phyloP scores from a whole-genome alignment of 2,888 invertebrate species.

The Suillia variegata region DNA sequence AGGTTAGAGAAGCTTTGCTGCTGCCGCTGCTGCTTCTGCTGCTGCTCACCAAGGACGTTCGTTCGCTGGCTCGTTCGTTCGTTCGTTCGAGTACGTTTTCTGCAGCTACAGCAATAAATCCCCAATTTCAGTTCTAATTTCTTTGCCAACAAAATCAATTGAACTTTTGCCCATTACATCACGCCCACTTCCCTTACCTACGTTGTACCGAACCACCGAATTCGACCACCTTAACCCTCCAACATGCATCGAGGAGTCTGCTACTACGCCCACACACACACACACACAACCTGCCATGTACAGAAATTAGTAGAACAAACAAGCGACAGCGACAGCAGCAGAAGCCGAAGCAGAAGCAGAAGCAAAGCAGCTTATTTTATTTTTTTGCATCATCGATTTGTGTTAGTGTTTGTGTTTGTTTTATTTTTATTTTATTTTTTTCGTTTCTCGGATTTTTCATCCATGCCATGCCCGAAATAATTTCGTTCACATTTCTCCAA shows the following conservation, averaged over 20 bases:
- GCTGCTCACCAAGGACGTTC: neutral
- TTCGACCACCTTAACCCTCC: neutral
- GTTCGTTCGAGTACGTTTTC: too few species aligned
- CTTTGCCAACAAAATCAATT: conserved; percentile 17
- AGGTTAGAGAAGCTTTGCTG: too few species aligned
- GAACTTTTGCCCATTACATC: neutral
- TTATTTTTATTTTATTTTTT: too few species aligned
- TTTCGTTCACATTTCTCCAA: too few species aligned
- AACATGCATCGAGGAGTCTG: neutral
- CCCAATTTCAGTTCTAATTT: conserved; percentile 19
- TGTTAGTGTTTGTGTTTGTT: too few species aligned
- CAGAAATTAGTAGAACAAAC: neutral
- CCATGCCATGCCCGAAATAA: too few species aligned
- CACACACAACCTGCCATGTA: neutral
- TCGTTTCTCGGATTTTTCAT: neutral
- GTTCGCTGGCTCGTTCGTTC: too few species aligned
- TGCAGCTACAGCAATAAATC: conserved; percentile 23
- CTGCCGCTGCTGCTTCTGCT: too few species aligned
- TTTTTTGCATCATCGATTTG: neutral
- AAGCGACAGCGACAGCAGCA: neutral
- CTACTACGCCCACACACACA: too few species aligned
- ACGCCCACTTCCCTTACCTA: neutral
- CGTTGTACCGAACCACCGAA: too few species aligned
- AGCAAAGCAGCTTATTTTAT: too few species aligned
- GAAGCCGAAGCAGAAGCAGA: too few species aligned